These are phyloP conservation scores for Xylocampa areola DNA, from an alignment of 2,888 invertebrate species.

Conservation along the genomic window DNA sequence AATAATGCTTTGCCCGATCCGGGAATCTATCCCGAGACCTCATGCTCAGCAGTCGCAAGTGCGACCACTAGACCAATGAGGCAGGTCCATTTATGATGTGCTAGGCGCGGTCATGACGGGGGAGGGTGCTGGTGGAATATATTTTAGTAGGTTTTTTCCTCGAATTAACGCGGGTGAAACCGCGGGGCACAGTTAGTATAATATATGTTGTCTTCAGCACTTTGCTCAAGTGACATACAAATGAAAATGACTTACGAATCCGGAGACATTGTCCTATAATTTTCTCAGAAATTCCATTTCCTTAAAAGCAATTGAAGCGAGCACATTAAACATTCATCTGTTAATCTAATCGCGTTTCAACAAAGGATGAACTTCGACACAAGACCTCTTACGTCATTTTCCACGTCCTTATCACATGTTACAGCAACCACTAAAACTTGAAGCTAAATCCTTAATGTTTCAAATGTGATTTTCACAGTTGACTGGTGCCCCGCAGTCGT, in stretches of 20 bases:
- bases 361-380: slow-evolving; percentile 21
- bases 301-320: slow-evolving; percentile 31
- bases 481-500: slow-evolving; percentile 37
- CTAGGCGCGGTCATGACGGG: no score
- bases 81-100: no score
- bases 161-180: no score
- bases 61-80: no score
- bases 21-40: no score
- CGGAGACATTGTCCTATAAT: slow-evolving; percentile 20
- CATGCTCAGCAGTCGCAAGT: no score
- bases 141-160: no score
- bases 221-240: background rate
- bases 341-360: slow-evolving; percentile 25
- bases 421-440: slow-evolving; percentile 39
- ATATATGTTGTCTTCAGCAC: no score
- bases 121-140: no score
- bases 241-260: slow-evolving; percentile 13
- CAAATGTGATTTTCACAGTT: slow-evolving; percentile 56
- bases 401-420: slow-evolving; percentile 40
- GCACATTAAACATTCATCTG: slow-evolving; percentile 34
- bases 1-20: no score
- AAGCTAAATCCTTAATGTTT: slow-evolving; percentile 42
- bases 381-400: slow-evolving; percentile 29
- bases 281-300: slow-evolving; percentile 28
- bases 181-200: no score